These are phyloP conservation scores for Andrena cerasifolii DNA, from an alignment of 1,140 invertebrate genomes.

Conservation along the genomic window DNA sequence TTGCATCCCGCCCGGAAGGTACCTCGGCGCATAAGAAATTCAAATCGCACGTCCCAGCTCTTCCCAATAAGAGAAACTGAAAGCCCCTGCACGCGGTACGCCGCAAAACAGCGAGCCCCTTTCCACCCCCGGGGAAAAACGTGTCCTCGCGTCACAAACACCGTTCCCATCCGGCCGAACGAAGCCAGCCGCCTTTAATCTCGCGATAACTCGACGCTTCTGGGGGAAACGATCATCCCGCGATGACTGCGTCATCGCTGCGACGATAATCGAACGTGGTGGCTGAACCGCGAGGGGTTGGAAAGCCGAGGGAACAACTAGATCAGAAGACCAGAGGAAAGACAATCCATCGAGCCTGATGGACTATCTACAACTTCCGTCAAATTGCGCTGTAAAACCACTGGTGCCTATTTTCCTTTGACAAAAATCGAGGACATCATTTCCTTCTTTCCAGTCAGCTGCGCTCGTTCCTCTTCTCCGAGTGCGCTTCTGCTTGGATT, in stretches of 20 bases:
- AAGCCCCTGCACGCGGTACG: neutral
- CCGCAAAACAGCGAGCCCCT: slow-evolving; percentile 1
- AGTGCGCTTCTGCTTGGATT: no score
- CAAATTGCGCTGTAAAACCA: no score
- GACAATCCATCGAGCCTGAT: slow-evolving; percentile 42
- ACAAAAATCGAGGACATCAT: no score
- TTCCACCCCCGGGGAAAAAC: neutral
- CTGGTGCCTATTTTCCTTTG: no score
- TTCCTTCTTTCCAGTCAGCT: no score
- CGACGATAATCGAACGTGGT: slow-evolving; percentile 28
- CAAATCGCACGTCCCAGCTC: neutral
- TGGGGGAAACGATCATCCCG: slow-evolving; percentile 4
- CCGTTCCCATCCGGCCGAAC: neutral
- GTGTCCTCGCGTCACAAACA: slow-evolving; percentile 2
- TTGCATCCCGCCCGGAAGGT: no score
- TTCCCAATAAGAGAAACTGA: slow-evolving; percentile 22
- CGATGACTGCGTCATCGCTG: slow-evolving; percentile 8
- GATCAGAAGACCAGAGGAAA: neutral
- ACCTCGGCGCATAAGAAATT: no score
- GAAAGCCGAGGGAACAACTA: neutral
- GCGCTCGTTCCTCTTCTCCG: no score
- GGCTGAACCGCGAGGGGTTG: neutral
- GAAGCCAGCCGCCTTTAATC: slow-evolving; percentile 30
- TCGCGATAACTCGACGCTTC: slow-evolving; percentile 16
- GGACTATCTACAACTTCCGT: slow-evolving; percentile 27